Evolutionary conservation across 37 sponge, comb jelly and placozoan genomes (phyloP), one percentile per base, ranked within the genome.

Genomic region (Oscarella lobularis): DNA sequence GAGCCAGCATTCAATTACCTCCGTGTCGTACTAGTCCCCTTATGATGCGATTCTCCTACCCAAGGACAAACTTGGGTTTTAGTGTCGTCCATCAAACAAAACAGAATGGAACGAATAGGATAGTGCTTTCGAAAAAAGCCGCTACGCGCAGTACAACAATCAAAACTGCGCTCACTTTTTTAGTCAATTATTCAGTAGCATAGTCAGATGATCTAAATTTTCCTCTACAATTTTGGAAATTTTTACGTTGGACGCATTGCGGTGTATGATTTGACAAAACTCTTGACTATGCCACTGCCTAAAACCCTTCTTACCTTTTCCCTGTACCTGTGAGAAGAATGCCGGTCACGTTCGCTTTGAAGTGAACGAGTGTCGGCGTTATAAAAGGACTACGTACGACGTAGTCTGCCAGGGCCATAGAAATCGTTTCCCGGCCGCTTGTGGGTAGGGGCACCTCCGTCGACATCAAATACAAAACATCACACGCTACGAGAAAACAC

Each of bases 61-160:
- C 33, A 33, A 2, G 67, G 67, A 33, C 0, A 20, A 1, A 34
- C 67, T 41, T 33, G 85, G 86, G 86, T 85, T 54, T 79, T 83
- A 37, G 80, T 81, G 6, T 67, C 40, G 40, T 90, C 90, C 29
- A 85, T 33, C 4, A 78, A 81, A 83, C 90, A 90, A 66, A 72
- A 85, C 9, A 82, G 69, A 0, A 90, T 73, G 29, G 81, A 66
- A 30, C 37, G 65, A 27, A 86, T 9, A 1, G 90, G 90, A 38
- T 86, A 83, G 31, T 85, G 83, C 35, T 87, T 31, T 39, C 83
- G 85, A 31, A 86, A 77, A 60, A 87, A 80, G 14, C 67, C 41
- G 14, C 90, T 89, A 76, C 38, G 3, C 39, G 27, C 76, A 75
- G 20, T 30, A 31, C 36, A 5, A 33, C 39, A 37, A 27, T 20